Conservation (phyloP, 30 jellyfish, hydroid and myxozoan species). For the Aurelia coerulea region DNA sequence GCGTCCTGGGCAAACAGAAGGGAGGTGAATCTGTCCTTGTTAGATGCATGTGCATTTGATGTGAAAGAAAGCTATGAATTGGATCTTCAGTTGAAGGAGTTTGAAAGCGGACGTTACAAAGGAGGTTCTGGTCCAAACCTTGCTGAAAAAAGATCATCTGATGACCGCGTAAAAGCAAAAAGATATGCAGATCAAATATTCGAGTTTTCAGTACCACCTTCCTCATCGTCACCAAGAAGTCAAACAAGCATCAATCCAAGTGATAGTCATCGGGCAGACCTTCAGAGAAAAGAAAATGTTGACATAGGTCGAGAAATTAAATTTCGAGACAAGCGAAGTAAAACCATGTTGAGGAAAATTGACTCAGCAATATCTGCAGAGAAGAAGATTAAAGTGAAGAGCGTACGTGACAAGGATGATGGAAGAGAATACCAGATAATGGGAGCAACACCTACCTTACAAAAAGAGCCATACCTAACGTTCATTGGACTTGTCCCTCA, state of each 20-base stretch:
- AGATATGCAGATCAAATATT: too few species aligned
- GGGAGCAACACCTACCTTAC: conserved; percentile 13
- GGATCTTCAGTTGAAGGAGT: background rate
- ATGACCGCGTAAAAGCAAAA: too few species aligned
- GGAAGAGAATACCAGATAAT: conserved; percentile 1
- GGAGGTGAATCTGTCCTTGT: background rate
- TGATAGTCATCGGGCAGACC: too few species aligned
- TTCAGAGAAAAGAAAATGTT: too few species aligned
- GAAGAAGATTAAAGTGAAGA: background rate
- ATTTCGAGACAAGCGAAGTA: too few species aligned
- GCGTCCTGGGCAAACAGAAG: background rate
- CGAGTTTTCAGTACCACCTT: too few species aligned
- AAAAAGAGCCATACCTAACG: conserved; percentile 6
- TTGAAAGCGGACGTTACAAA: background rate
- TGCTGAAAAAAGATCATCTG: too few species aligned
- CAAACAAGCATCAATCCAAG: too few species aligned
- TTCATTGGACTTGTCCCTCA: conserved; percentile 19
- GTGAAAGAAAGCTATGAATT: conserved; percentile 5
- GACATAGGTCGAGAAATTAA: too few species aligned
- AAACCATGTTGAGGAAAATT: too few species aligned
- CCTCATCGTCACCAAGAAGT: too few species aligned
- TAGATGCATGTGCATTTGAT: conserved; percentile 8
- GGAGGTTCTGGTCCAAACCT: background rate
- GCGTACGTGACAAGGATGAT: conserved; percentile 2
- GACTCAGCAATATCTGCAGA: too few species aligned